Evolutionary conservation across 2,797 vertebrate species (phyloP).

Genomic region (Characodon lateralis): DNA sequence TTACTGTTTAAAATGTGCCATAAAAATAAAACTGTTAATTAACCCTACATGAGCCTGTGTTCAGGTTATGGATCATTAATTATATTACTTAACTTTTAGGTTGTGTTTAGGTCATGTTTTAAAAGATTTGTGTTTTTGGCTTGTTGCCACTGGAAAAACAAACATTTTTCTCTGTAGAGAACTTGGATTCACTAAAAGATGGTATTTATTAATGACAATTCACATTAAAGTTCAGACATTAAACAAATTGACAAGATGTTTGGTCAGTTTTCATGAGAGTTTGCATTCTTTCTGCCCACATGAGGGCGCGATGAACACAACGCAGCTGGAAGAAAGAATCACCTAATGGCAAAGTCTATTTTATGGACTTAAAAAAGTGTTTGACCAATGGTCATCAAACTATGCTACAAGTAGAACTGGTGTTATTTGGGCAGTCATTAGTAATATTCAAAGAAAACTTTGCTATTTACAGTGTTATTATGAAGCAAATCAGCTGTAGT

Average conservation of each 20-base stretch:
- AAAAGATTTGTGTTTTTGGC: not conserved
- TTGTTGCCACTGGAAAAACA: not conserved
- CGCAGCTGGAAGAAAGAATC: not conserved
- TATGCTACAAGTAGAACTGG: not conserved
- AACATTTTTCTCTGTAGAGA: not conserved
- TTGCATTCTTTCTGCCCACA: not conserved
- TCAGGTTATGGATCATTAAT: not conserved
- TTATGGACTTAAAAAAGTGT: not conserved
- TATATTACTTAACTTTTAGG: too few relatives aligned
- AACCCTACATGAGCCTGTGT: slow-evolving; percentile 1
- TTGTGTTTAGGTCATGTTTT: not conserved
- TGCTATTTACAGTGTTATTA: not conserved
- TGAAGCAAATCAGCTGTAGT: not conserved
- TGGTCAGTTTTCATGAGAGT: not conserved
- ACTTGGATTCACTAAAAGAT: not conserved
- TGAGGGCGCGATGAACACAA: not conserved
- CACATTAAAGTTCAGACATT: too few relatives aligned
- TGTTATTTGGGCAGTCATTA: not conserved
- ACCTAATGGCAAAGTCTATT: not conserved
- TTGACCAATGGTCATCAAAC: not conserved
- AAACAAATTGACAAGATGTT: not conserved
- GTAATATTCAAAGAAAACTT: not conserved
- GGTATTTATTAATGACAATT: not conserved
- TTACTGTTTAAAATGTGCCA: slow-evolving; percentile 42
- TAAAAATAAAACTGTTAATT: slow-evolving; percentile 47